phyloP scores from a whole-genome alignment of 2,797 vertebrate genomes.

The Manis javanica region DNA sequence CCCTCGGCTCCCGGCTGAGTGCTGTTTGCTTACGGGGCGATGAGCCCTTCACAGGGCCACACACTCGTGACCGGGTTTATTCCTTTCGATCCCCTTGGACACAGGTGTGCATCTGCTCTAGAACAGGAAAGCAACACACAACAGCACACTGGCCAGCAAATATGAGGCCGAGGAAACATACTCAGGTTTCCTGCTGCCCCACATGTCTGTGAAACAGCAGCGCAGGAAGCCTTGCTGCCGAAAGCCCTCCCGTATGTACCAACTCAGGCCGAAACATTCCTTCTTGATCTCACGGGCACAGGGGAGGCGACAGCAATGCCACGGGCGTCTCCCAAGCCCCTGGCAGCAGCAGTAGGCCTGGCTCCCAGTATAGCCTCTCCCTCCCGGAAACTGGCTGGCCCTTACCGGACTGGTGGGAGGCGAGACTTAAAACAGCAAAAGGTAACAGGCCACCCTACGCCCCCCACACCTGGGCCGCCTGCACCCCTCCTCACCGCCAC shows the following conservation, averaged over 20 bases:
- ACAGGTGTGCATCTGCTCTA: not conserved
- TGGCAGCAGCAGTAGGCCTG: too few species aligned
- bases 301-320: too few species aligned
- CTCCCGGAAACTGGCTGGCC: not conserved
- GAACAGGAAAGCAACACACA: not conserved
- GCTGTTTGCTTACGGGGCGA: not conserved
- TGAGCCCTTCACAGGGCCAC: accelerated
- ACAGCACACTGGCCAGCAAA: too few species aligned
- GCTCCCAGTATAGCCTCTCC: too few species aligned
- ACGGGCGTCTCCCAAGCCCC: too few species aligned
- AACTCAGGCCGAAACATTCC: too few species aligned
- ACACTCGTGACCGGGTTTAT: accelerated
- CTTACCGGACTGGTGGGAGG: accelerated
- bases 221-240: too few species aligned
- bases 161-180: accelerated
- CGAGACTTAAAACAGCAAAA: not conserved
- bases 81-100: not conserved
- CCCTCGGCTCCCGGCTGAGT: too few species aligned
- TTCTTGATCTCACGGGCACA: too few species aligned
- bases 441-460: accelerated
- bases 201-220: too few species aligned
- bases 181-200: not conserved
- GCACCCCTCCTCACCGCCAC: constrained; percentile 92
- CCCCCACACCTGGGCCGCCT: accelerated
- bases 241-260: too few species aligned